Evolutionary conservation across 2,888 invertebrate genomes (phyloP).

Genomic region (Plebejus melissa): DNA sequence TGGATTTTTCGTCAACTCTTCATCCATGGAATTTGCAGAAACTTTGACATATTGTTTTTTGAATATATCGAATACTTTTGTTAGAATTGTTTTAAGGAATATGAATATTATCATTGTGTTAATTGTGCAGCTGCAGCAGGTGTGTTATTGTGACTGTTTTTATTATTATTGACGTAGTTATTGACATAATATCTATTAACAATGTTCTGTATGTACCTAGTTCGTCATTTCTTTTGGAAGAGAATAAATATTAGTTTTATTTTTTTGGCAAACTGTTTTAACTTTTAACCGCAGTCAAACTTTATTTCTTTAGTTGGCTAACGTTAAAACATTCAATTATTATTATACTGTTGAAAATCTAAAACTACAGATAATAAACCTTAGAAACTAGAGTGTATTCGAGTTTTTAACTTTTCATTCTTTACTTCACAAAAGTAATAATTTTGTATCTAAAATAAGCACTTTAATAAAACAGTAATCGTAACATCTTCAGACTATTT

Average conservation of each 20-base stretch:
- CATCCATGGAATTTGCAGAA: background rate
- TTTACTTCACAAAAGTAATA: background rate
- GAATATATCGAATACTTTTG: background rate
- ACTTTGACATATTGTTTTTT: background rate
- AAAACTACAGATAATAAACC: background rate
- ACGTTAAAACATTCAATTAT: background rate
- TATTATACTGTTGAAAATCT: background rate
- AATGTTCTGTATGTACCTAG: too few species aligned
- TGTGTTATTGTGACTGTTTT: background rate
- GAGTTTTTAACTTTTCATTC: background rate
- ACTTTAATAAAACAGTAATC: background rate
- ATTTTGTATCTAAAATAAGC: background rate
- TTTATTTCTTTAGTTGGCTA: background rate
- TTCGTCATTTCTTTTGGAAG: too few species aligned
- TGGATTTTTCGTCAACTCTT: slow-evolving; percentile 16
- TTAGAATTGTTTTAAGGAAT: background rate
- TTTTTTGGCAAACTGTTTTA: too few species aligned
- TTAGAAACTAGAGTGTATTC: background rate
- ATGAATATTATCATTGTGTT: background rate
- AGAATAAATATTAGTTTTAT: too few species aligned
- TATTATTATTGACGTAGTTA: too few species aligned
- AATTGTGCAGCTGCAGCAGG: background rate
- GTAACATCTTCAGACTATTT: background rate
- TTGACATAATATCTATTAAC: too few species aligned
- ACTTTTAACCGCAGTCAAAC: background rate